These are phyloP conservation scores for Botrylloides violaceus DNA, from an alignment of 23 tunicate genomes.

Conservation along the genomic window DNA sequence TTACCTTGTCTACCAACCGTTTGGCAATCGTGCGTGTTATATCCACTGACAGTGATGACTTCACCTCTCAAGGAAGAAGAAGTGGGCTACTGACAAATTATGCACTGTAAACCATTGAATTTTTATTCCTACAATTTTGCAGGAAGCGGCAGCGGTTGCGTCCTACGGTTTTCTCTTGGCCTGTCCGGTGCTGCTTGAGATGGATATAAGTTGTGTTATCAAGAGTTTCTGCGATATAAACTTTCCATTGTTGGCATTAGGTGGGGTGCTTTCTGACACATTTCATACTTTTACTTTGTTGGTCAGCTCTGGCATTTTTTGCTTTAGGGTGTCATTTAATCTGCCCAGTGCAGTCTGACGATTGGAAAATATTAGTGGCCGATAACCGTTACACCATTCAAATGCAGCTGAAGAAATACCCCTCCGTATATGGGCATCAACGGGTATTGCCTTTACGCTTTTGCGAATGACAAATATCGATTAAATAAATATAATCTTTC, in stretches of 20 bases:
- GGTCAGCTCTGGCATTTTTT: too few relatives aligned
- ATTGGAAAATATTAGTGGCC: background rate
- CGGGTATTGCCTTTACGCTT: too few relatives aligned
- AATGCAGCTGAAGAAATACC: background rate
- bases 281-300: background rate
- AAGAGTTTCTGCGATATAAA: constrained; percentile 34
- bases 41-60: constrained; percentile 49
- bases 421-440: background rate
- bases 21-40: constrained; percentile 77
- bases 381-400: background rate
- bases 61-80: constrained; percentile 16
- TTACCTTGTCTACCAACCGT: constrained; percentile 55
- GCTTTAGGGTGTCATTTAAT: background rate
- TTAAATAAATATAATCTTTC: too few relatives aligned
- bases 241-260: constrained; percentile 47
- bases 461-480: too few relatives aligned
- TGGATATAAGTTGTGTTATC: constrained; percentile 34
- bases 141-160: constrained; percentile 32
- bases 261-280: constrained; percentile 16
- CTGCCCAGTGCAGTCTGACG: background rate
- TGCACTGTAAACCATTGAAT: background rate
- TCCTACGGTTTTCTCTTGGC: constrained; percentile 57
- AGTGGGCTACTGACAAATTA: background rate
- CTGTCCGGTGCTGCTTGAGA: constrained; percentile 62
- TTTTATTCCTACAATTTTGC: background rate